phyloP scores from a whole-genome alignment of 2,888 invertebrate species.

The Sycophila texana region DNA sequence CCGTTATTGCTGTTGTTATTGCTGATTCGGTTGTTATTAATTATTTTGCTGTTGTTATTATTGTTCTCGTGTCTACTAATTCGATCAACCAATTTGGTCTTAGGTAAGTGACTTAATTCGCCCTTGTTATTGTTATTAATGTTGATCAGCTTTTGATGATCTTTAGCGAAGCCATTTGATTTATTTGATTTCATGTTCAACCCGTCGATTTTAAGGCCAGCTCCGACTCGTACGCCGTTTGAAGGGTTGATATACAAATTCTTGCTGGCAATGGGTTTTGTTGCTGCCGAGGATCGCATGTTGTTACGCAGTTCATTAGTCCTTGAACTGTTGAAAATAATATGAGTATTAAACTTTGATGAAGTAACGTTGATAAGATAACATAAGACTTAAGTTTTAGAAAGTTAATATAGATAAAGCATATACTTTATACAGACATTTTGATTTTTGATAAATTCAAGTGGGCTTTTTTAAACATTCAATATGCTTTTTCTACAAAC shows the following conservation, averaged over 20 bases:
- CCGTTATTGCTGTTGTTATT: slow-evolving; percentile 33
- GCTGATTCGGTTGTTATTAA: slow-evolving; percentile 17
- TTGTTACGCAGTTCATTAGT: slow-evolving; percentile 69
- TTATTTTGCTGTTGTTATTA: slow-evolving; percentile 25
- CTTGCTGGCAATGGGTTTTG: slow-evolving; percentile 51
- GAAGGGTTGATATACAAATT: slow-evolving; percentile 70
- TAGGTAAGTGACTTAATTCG: slow-evolving; percentile 33
- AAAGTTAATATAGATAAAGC: slow-evolving; percentile 22
- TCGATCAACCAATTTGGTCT: slow-evolving; percentile 47
- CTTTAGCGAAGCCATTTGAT: slow-evolving; percentile 47
- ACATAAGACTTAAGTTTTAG: neutral
- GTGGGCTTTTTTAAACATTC: neutral
- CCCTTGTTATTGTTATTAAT: neutral
- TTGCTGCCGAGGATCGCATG: slow-evolving; percentile 55
- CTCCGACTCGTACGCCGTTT: slow-evolving; percentile 66
- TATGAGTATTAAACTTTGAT: slow-evolving; percentile 1
- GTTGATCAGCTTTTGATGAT: neutral
- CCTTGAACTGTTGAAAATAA: slow-evolving; percentile 69
- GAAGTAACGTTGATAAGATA: too few species aligned
- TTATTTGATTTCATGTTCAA: slow-evolving; percentile 36
- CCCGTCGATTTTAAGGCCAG: slow-evolving; percentile 37
- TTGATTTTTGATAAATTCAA: too few species aligned
- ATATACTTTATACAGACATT: neutral
- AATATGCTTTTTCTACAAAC: slow-evolving; percentile 12
- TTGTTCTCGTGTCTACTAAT: slow-evolving; percentile 54